A percentile compares a stretch with the other conserved stretches of the same genome.
Evolutionary conservation across 23 tunicate species (phyloP).

Genomic region (Clavelina lepadiformis): DNA sequence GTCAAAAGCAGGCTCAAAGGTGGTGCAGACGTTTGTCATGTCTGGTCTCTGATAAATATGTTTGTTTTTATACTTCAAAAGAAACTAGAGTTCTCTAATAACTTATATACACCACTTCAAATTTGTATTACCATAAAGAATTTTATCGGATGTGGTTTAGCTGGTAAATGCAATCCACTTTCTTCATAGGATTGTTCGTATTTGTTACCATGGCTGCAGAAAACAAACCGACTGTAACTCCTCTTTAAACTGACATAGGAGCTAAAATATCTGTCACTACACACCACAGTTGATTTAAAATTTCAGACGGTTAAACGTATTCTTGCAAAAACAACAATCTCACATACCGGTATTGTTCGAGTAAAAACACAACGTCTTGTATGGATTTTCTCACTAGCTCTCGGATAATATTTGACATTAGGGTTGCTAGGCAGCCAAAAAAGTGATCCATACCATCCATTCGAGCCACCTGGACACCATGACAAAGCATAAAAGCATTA

Average conservation of each 20-base stretch:
- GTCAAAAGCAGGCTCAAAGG: conserved; percentile 57
- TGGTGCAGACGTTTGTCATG: conserved; percentile 19
- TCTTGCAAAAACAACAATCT: too few species aligned
- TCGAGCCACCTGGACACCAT: conserved; percentile 33
- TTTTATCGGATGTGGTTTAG: conserved; percentile 54
- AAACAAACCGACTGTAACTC: not conserved
- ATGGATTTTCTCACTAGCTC: conserved; percentile 74
- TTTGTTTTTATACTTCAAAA: not conserved
- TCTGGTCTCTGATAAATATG: conserved; percentile 42
- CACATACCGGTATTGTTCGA: conserved; percentile 65
- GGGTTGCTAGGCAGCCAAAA: conserved; percentile 73
- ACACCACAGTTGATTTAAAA: too few species aligned
- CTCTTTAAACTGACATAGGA: too few species aligned
- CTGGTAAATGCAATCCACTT: conserved; percentile 78
- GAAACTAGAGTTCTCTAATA: too few species aligned
- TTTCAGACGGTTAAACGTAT: too few species aligned
- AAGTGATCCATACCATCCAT: conserved; percentile 81
- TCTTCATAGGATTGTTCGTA: conserved; percentile 63
- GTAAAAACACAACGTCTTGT: conserved; percentile 62
- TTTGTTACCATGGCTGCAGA: conserved; percentile 61
- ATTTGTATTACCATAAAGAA: conserved; percentile 61
- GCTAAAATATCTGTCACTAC: too few species aligned
- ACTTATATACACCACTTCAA: not conserved
- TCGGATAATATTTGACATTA: conserved; percentile 81
- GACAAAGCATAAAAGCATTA: too few species aligned